Evolutionary conservation across 2,113 vertebrate species (phyloP).

Genomic region (Otolemur garnettii): DNA sequence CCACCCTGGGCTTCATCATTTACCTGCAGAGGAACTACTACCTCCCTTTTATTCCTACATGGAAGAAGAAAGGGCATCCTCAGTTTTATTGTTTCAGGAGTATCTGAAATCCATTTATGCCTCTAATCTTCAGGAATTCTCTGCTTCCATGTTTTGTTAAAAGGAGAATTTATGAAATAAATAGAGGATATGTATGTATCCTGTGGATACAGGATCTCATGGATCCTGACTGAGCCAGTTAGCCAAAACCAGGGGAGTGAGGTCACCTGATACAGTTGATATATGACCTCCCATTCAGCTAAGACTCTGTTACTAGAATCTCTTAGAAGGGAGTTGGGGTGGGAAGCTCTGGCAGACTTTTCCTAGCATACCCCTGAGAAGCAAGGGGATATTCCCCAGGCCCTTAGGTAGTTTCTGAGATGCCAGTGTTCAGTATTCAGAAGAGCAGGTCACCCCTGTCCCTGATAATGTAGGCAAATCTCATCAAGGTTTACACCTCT

Average conservation of each 20-base stretch:
- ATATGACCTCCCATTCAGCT: background rate
- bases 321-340: background rate
- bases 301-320: slow-evolving; percentile 3
- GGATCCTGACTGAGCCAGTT: background rate
- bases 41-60: background rate
- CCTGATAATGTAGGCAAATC: background rate
- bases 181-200: background rate
- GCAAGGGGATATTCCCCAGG: background rate
- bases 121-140: slow-evolving; percentile 6
- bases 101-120: background rate
- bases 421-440: background rate
- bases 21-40: background rate
- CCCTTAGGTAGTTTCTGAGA: background rate
- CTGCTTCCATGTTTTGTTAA: slow-evolving; percentile 8
- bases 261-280: background rate
- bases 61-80: background rate
- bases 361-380: background rate
- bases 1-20: background rate
- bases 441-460: background rate
- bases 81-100: background rate
- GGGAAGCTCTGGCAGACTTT: background rate
- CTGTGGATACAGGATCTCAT: background rate
- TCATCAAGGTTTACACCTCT: slow-evolving; percentile 69
- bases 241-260: background rate
- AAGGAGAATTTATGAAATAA: slow-evolving; percentile 21